phyloP scores from a whole-genome alignment of 1,140 invertebrate species.

The Tetragonula clypearis region DNA sequence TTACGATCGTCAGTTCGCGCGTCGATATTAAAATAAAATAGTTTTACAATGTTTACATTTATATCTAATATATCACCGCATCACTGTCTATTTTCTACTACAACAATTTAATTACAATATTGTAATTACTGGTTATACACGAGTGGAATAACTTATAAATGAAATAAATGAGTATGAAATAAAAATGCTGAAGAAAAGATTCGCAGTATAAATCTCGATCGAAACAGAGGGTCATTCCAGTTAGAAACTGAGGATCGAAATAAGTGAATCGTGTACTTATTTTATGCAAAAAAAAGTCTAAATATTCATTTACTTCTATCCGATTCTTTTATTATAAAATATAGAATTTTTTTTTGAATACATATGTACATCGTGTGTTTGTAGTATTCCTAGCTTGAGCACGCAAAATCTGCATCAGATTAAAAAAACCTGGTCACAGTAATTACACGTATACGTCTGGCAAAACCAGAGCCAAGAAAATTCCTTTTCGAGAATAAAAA shows the following conservation, averaged over 20 bases:
- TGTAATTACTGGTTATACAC: neutral
- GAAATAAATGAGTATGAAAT: neutral
- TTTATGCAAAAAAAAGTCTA: neutral
- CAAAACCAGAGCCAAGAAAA: no score
- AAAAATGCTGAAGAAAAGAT: neutral
- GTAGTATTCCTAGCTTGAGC: neutral
- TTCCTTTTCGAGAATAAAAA: neutral
- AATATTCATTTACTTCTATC: neutral
- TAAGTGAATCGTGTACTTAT: neutral
- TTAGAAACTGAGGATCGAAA: neutral
- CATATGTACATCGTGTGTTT: neutral
- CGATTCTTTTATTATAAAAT: neutral
- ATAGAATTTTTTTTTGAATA: neutral
- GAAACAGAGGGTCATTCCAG: neutral
- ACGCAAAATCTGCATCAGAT: neutral
- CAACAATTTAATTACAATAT: neutral
- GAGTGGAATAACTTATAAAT: neutral
- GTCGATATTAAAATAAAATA: conserved; percentile 6
- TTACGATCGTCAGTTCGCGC: neutral
- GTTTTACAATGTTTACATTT: neutral
- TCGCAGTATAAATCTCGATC: neutral
- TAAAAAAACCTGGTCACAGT: neutral
- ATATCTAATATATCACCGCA: neutral
- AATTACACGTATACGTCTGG: neutral
- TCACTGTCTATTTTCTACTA: neutral